Evolutionary conservation across 2,888 invertebrate species (phyloP), one percentile per base, ranked within the genome.

Genomic region (Pocota personata): DNA sequence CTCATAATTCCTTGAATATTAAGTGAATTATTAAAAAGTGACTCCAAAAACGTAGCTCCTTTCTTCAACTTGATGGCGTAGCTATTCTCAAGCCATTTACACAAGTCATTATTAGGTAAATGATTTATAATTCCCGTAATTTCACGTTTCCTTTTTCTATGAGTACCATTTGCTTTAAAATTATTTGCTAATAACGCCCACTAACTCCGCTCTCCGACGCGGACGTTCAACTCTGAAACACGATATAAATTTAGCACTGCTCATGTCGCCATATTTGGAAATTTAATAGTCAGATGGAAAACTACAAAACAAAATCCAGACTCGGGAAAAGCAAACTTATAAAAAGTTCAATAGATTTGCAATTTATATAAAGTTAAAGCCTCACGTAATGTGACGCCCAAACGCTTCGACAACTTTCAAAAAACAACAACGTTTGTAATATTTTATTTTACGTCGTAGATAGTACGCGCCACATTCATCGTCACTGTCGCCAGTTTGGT

Each of bases 401-500:
- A 80, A 60, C 84, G 48, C 43, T 76, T 57, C 16, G 14, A 7
- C 14, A 67, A 66, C 71, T 76, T 76, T 55, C 21, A 48, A 69
- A 82, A 55, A 69, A 55, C 35, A 62, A 40, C 24, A 24, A 24
- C 24, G 24, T 24, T 16, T n/a, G n/a, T n/a, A n/a, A n/a, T n/a
- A n/a, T n/a, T n/a, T n/a, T n/a, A n/a, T n/a, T 55, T 19, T 14
- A 32, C 43, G 21, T 4, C 7, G 21, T 16, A 43, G 48, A 30
- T 12, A 37, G 7, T 14, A 10, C 12, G 21, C 14, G 69, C 32
- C 69, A 40, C 43, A 27, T 76, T 67, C 16, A 75, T 62, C 69
- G 60, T 60, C 72, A 84, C 67, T 58, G 67, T 83, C 79, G 75
- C 64, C 75, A 78, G 52, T 75, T 73, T 79, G 78, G 67, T 67